Base-by-base conservation (phyloP, 2,888 invertebrate genomes). In the Sphinx pinastri region DNA sequence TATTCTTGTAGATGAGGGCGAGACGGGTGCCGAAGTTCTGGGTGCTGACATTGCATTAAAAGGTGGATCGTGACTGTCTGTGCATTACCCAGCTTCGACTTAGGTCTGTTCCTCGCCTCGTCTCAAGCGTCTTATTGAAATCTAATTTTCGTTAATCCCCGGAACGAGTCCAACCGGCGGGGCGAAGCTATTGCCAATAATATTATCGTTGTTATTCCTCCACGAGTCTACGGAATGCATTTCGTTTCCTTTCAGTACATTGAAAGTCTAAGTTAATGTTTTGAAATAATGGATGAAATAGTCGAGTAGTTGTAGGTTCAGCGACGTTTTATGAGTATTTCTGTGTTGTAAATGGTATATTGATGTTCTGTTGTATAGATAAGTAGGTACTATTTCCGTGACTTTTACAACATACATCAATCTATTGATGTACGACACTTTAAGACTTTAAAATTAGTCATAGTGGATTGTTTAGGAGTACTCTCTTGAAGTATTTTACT, bases 81-180 rank as follows among this genome's bases (percentile, higher is more conserved):
- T 81, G 85, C 85, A 83, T 85, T 88, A 84, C 85, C 82, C 87
- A 85, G 88, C 88, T 89, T 86, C 86, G 83, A 84, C 86, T 88
- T 86, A 86, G 89, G 87, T 89, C 88, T 88, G 88, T 88, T 85
- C 84, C 86, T 80, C 85, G 86, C 83, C 83, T 81, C 86, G 88
- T 81, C 85, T 88, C 90, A 89, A 90, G 85, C 92, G 89, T 92
- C 92, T 93, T 92, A 93, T 93, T 92, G 93, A 92, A 93, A 93
- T 93, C 90, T 91, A 92, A 93, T 93, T 93, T 93, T 92, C 91
- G 89, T 85, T 93, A 93, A 93, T 92, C 93, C 91, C 79, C 79
- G 75, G 82, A 86, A 88, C 88, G 86, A 88, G 84, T 81, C 81
- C 78, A 81, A 84, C 80, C 78, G 80, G 75, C 83, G 75, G 80